Base-by-base conservation (phyloP, 2,113 vertebrate genomes). In the Acinonyx jubatus region DNA sequence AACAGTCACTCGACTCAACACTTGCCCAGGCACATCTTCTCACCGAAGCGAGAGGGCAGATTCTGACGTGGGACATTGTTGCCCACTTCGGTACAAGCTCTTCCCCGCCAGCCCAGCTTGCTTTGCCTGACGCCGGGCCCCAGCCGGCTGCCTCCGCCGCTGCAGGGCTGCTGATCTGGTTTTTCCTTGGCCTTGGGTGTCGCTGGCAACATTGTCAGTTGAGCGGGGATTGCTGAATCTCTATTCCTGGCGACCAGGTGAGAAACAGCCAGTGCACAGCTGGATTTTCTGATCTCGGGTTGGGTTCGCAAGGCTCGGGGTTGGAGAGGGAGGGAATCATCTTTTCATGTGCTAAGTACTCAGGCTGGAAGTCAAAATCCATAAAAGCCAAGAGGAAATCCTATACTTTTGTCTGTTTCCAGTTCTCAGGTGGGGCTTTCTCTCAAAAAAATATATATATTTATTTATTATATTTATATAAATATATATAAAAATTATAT, bases 241-340 rank as follows among this genome's bases (percentile, higher is more conserved):
- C 97, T 86, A 96, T 76, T 94, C 82, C 79, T 36, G 33, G 57
- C 82, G 89, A 81, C 80, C 93, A 97, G 55, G 95, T 1, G 1
- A 95, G 68, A 96, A 91, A 95, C 66, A 71, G 81, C 89, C 78
- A 63, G 65, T 0, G 41, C 73, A 38, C 97, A 93, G 94, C 73
- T 80, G 93, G 85, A 80, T 91, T 94, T 97, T 74, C 19, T 31
- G 85, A 86, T 96, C 97, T 31, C 78, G 76, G 89, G 89, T 52
- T 50, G 82, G 52, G 48, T 83, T 91, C 86, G 11, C n/a, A 12
- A 57, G 89, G 52, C 78, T 93, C 41, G 23, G 85, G 66, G 23
- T 5, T 25, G 27, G 48, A 76, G 13, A 69, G 38, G 18, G 18
- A 63, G 41, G 68, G 50, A 81, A 66, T 36, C 68, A 3, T 82